A percentile compares a stretch with the other conserved stretches of the same genome.
Conservation (phyloP, 2,888 invertebrate genomes). For the Erebia epiphron region DNA sequence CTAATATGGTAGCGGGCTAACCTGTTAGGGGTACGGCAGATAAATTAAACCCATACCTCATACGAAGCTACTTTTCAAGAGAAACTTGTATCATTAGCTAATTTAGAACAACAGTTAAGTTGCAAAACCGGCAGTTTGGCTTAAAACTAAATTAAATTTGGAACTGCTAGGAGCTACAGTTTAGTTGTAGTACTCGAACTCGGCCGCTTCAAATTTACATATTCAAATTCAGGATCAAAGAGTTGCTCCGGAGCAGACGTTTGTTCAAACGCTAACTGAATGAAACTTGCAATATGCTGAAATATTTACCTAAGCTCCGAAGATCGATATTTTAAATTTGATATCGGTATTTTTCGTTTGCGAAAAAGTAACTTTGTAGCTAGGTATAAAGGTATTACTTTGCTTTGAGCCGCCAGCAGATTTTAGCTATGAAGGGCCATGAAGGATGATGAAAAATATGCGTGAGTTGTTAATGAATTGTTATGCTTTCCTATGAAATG, state of each 20-base stretch:
- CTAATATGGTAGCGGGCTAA: no score
- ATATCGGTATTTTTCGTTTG: neutral
- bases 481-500: no score
- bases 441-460: no score
- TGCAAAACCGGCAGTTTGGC: conserved; percentile 9
- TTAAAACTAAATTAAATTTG: conserved; percentile 23
- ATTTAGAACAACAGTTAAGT: conserved; percentile 6
- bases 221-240: conserved; percentile 69
- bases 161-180: conserved; percentile 20
- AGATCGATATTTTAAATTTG: conserved; percentile 8
- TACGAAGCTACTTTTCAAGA: neutral
- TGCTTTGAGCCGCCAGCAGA: no score
- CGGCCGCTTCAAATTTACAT: conserved; percentile 52
- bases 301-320: conserved; percentile 10
- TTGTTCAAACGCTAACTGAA: conserved; percentile 26
- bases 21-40: no score
- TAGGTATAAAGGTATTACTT: neutral
- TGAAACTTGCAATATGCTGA: conserved; percentile 23
- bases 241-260: conserved; percentile 38
- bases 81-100: conserved; percentile 9
- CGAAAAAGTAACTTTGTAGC: neutral
- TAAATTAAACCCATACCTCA: no score
- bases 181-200: conserved; percentile 21
- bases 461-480: no score
- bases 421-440: no score